Conservation (phyloP, 1,140 invertebrate species). For the Drosophila baimaii region DNA sequence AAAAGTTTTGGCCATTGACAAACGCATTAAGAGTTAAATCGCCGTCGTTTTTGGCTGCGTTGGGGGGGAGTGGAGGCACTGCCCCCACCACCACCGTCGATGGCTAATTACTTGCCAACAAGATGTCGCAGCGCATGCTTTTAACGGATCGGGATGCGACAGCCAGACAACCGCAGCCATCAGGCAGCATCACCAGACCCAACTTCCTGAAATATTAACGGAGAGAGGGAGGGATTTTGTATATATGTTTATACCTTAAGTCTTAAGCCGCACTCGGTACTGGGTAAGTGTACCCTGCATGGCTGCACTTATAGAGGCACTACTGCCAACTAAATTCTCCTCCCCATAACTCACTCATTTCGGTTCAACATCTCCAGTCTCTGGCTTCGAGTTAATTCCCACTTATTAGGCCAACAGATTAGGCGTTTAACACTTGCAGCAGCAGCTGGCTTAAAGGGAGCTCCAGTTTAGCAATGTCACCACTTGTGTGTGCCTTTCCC, state of each 20-base stretch:
- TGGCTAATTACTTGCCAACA: slow-evolving; percentile 40
- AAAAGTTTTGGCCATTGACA: slow-evolving; percentile 46
- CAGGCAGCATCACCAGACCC: background rate
- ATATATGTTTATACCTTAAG: background rate
- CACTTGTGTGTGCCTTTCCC: background rate
- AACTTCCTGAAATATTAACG: background rate
- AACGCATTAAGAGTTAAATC: slow-evolving; percentile 52
- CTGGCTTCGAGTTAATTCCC: background rate
- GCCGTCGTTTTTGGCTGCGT: slow-evolving; percentile 18
- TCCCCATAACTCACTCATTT: too few species aligned
- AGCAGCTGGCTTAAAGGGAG: too few species aligned
- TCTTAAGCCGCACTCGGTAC: background rate
- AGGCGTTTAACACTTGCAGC: background rate
- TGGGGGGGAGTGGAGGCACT: too few species aligned
- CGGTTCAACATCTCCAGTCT: too few species aligned
- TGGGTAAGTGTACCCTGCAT: background rate
- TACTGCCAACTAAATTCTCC: background rate
- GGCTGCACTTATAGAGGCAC: background rate
- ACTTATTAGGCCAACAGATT: background rate
- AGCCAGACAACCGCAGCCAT: background rate
- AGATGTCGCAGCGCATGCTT: slow-evolving; percentile 16
- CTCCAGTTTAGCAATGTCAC: background rate
- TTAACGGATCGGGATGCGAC: slow-evolving; percentile 3
- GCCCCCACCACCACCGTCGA: background rate
- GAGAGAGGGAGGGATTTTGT: background rate